Base-by-base conservation (phyloP, 2,888 invertebrate species). In the Barypeithes pellucidus region DNA sequence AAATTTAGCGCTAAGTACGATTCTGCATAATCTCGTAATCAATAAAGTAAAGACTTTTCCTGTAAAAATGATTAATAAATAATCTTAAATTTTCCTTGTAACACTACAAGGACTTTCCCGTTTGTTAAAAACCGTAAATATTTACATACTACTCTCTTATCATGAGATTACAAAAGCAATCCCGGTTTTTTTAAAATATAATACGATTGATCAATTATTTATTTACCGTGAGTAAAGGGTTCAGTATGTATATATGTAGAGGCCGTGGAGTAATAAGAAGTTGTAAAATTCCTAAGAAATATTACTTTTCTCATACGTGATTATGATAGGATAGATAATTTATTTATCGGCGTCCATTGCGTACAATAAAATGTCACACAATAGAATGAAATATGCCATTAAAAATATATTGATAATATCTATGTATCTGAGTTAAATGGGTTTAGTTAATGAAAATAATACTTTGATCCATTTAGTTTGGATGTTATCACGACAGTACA, bases 91-190 rank as follows among this genome's bases (percentile, higher is more conserved):
- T 22, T 47, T 47, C 22, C 43, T 16, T 8, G 43, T 45, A 45
- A 16, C 47, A 20, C 11, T 47, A 20, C 7, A 18, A 20, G 47
- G 47, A 47, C 11, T 22, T 20, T 20, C 5, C 52, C 14, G 5
- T 24, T 52, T 22, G 24, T 47, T 47, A 9, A 45, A 47, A 47
- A 9, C 22, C 0, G 47, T 52, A 22, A 52, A 52, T 52, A 52
- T 52, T 52, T 22, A 52, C 50, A 3, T n/a, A 22, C 12, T n/a
- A 24, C 3, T 52, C n/a, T n/a, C 24, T 52, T 52, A 52, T 52
- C 52, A 12, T 11, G 12, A 52, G 52, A 52, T 52, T 20, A 52
- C n/a, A 52, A 52, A 24, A 52, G 52, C 52, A 52, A 52, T 52
- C 52, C 52, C 52, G n/a, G 52, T n/a, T 52, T 52, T 52, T 24